phyloP scores from a whole-genome alignment of 2,113 vertebrate species.

The Pycnonotus jocosus region DNA sequence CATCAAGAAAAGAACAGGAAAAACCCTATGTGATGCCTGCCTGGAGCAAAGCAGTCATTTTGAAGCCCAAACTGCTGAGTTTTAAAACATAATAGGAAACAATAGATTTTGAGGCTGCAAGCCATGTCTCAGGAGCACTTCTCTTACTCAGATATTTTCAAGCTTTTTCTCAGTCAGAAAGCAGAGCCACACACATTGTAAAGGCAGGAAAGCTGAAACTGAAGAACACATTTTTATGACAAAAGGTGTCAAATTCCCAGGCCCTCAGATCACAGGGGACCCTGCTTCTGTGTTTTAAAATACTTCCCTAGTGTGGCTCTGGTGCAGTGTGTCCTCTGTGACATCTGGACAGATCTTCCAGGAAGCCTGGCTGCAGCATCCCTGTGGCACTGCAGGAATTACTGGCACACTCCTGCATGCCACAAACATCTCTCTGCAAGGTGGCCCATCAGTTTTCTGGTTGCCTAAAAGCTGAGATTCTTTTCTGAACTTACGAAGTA shows the following conservation, averaged over 20 bases:
- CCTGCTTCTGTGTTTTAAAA: not conserved
- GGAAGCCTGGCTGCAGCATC: not conserved
- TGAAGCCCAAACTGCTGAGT: not conserved
- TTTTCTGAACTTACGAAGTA: not conserved
- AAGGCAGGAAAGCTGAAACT: not conserved
- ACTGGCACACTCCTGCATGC: fast-evolving
- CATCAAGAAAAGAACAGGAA: not conserved
- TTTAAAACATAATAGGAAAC: not conserved
- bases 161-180: not conserved
- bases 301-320: not conserved
- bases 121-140: not conserved
- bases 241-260: not conserved
- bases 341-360: not conserved
- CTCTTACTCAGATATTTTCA: not conserved
- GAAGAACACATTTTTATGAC: not conserved
- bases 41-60: not conserved
- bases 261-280: not conserved
- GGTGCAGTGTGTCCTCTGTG: not conserved
- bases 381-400: not conserved
- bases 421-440: not conserved
- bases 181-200: not conserved
- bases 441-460: not conserved
- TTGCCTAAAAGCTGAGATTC: not conserved
- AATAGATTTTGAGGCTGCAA: not conserved
- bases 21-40: not conserved